Conservation (phyloP, 2,888 invertebrate genomes). For the Panzeria rudis region DNA sequence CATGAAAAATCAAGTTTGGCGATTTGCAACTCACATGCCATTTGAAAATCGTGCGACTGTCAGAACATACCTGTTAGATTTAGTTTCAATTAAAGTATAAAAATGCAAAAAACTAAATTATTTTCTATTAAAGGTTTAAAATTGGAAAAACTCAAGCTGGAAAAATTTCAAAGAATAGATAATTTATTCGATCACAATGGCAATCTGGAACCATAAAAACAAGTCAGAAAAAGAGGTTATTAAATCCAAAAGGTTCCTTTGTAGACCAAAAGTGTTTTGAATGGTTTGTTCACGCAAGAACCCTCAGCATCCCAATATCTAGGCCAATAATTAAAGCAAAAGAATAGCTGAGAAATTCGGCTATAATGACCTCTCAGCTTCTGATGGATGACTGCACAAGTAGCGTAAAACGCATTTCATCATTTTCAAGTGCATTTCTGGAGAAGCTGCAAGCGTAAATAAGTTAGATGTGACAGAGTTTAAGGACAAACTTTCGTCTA, state of each 20-base stretch:
- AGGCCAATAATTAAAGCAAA: constrained; percentile 21
- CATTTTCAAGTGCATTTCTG: constrained; percentile 49
- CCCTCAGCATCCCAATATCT: constrained; percentile 27
- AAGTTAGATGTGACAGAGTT: constrained; percentile 50
- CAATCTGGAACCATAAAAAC: constrained; percentile 29
- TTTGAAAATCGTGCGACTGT: too few relatives aligned
- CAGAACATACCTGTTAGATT: too few relatives aligned
- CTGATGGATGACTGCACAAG: constrained; percentile 47
- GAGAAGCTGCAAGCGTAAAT: too few relatives aligned
- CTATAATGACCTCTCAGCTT: constrained; percentile 33
- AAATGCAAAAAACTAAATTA: not conserved
- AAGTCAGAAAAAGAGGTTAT: constrained; percentile 28
- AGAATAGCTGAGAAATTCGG: constrained; percentile 26
- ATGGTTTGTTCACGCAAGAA: constrained; percentile 37
- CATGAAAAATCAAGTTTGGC: too few relatives aligned
- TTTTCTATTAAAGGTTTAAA: constrained; percentile 31
- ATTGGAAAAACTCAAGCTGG: constrained; percentile 39
- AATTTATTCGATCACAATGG: constrained; percentile 21
- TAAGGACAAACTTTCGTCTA: too few relatives aligned
- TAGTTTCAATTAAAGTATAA: not conserved
- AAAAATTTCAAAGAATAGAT: constrained; percentile 23
- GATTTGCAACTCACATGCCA: too few relatives aligned
- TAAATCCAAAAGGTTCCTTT: constrained; percentile 29
- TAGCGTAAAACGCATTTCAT: constrained; percentile 46
- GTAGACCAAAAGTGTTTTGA: constrained; percentile 40